Evolutionary conservation across 2,888 invertebrate species (phyloP), one percentile per base, ranked within the genome.

Genomic region (Lycophotia porphyrea): DNA sequence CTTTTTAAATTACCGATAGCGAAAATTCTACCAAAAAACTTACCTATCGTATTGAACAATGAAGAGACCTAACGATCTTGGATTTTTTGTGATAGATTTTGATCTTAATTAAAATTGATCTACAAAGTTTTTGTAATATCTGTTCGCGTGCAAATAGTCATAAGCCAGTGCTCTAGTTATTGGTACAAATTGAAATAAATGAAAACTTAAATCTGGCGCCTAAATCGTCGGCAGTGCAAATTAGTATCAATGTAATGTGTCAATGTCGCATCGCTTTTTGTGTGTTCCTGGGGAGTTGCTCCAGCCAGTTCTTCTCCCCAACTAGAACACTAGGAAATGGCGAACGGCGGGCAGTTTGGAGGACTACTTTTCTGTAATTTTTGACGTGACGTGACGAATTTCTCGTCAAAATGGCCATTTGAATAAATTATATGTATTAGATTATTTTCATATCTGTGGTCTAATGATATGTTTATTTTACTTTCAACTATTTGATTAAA

Each of bases 121-220:
- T 67, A 55, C 31, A 55, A 13, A 67, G 69, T 77, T 69, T 60
- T 60, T 71, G 61, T 78, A 84, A 81, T 84, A 69, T 84, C 74
- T 67, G 73, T 74, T 78, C 47, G 84, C 84, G 77, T 78, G 77
- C 77, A 65, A 71, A 67, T 49, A 24, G 27, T 71, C 58, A 78
- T 80, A 73, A 83, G 70, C 76, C 42, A 64, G 64, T 71, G 69
- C 58, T 72, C 75, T 36, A 70, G 24, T 76, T 76, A 84, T 81
- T 85, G 39, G 58, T 64, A 74, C 69, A 80, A 87, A 87, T 86
- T 86, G 67, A 85, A 85, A 87, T 66, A 79, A 49, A 85, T 87
- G 64, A 78, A 78, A 78, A 64, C 42, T 75, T 63, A 65, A 85
- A 80, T 76, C 74, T 83, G 78, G 52, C 52, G 58, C 65, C 63